Evolutionary conservation across 2,113 vertebrate species (phyloP).

Genomic region (Campylomormyrus tamandua): DNA sequence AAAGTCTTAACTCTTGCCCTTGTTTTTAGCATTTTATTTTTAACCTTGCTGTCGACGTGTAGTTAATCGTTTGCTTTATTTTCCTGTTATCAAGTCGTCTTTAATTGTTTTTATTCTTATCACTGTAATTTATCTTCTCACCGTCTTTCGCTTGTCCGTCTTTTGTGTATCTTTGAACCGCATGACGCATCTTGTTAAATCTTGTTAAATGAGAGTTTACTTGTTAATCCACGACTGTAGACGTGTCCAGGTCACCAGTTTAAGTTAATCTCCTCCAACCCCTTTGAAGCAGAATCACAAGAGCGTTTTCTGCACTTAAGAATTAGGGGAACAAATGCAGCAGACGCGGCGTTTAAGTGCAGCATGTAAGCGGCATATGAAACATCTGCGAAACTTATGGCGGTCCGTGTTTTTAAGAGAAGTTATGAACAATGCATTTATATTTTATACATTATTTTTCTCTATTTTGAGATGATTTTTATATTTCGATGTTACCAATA

Average conservation of each 20-base stretch:
- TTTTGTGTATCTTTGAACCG: not conserved
- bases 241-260: not conserved
- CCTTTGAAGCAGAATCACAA: not conserved
- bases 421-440: not conserved
- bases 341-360: not conserved
- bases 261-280: not conserved
- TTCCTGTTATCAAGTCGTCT: not conserved
- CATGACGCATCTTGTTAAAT: not conserved
- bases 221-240: not conserved
- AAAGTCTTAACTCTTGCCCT: not conserved
- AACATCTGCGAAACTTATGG: not conserved
- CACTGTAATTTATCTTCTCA: not conserved
- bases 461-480: not conserved
- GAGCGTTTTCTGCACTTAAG: not conserved
- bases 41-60: not conserved
- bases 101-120: not conserved
- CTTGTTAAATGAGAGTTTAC: constrained; percentile 2
- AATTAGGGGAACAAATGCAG: not conserved
- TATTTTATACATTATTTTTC: not conserved
- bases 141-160: not conserved
- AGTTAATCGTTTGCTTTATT: not conserved
- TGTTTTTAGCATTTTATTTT: not conserved
- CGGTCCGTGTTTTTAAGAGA: not conserved
- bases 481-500: not conserved
- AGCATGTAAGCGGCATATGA: not conserved